A percentile compares a stretch with the other conserved stretches of the same genome.
phyloP scores from a whole-genome alignment of 2,113 vertebrate genomes.

The Rhinogobius similis region DNA sequence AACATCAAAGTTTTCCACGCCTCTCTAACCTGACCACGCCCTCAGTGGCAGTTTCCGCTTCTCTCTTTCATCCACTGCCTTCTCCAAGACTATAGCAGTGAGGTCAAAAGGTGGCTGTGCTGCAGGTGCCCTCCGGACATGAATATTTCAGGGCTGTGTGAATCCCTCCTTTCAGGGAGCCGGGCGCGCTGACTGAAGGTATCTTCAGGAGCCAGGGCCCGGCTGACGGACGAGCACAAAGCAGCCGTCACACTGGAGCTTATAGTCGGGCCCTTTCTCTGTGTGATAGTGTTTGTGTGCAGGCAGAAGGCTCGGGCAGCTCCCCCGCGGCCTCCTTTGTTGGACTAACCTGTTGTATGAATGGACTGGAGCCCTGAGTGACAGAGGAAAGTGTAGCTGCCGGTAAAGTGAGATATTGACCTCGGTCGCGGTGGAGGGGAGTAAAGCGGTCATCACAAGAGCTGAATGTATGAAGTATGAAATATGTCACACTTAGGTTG shows the following conservation, averaged over 20 bases:
- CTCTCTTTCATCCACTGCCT: constrained; percentile 15
- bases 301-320: constrained; percentile 65
- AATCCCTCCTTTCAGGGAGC: constrained; percentile 83
- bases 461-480: constrained; percentile 23
- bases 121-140: constrained; percentile 81
- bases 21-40: constrained; percentile 32
- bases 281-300: constrained; percentile 50
- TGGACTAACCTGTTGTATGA: constrained; percentile 65
- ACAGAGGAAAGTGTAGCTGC: constrained; percentile 81
- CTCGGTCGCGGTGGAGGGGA: constrained; percentile 82
- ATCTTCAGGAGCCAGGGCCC: constrained; percentile 89
- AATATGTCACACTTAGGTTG: not conserved
- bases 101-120: constrained; percentile 87
- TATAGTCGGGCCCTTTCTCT: constrained; percentile 37
- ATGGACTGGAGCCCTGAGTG: constrained; percentile 72
- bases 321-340: constrained; percentile 76
- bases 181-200: constrained; percentile 85
- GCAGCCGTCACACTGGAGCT: constrained; percentile 74
- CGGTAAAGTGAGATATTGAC: constrained; percentile 89
- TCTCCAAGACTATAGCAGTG: constrained; percentile 51
- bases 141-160: constrained; percentile 85
- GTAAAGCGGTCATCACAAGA: constrained; percentile 24
- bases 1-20: constrained; percentile 5
- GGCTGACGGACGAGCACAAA: constrained; percentile 94
- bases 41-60: constrained; percentile 13